Conservation (phyloP, 1,140 invertebrate species). For the Drosophila rufa region DNA sequence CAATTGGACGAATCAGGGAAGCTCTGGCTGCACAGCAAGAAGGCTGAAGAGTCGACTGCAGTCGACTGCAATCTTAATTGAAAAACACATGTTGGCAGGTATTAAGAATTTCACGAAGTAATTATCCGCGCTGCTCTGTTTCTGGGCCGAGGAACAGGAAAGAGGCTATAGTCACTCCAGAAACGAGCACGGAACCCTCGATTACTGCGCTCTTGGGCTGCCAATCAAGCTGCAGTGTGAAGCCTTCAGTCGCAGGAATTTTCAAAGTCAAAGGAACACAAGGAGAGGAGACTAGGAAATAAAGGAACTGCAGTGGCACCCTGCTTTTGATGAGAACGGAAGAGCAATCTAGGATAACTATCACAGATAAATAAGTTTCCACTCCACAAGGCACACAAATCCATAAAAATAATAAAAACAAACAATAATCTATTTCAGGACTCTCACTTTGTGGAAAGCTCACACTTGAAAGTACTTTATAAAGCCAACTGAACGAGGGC, state of each 20-base stretch:
- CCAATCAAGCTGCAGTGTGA: not conserved
- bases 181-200: not conserved
- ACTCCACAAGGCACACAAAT: not conserved
- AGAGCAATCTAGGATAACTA: too few relatives aligned
- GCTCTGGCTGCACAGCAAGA: conserved; percentile 16
- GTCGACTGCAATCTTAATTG: conserved; percentile 28
- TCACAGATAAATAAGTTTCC: too few relatives aligned
- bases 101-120: conserved; percentile 12
- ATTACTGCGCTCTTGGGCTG: not conserved
- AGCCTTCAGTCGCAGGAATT: conserved; percentile 1
- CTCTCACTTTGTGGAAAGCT: not conserved
- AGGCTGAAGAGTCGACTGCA: conserved; percentile 3
- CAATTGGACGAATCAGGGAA: conserved; percentile 27
- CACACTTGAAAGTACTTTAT: not conserved
- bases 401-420: not conserved
- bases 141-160: not conserved
- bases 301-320: not conserved
- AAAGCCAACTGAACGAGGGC: conserved; percentile 2
- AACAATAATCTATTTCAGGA: not conserved
- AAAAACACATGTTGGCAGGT: conserved; percentile 27
- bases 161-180: not conserved
- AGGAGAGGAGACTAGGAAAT: not conserved
- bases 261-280: not conserved
- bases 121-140: conserved; percentile 15
- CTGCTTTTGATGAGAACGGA: too few relatives aligned